Percentiles rank a stretch among this genome's conserved stretches.
phyloP scores from a whole-genome alignment of 2,113 vertebrate genomes.

The Oryzias melastigma region DNA sequence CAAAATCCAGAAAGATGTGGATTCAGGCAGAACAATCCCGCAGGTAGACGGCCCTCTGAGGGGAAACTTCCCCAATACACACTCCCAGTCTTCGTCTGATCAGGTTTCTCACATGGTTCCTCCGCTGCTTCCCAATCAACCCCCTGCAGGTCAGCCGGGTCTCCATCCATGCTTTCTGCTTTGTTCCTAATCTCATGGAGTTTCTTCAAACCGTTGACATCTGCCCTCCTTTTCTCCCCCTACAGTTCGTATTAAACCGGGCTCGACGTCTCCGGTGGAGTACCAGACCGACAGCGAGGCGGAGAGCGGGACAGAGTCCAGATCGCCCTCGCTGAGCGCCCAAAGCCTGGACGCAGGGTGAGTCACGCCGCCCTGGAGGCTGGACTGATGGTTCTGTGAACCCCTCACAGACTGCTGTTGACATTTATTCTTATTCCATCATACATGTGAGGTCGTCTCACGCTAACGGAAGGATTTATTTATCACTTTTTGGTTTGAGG shows the following conservation, averaged over 20 bases:
- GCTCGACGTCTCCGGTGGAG: conserved; percentile 79
- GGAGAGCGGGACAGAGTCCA: conserved; percentile 79
- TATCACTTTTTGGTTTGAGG: too few relatives aligned
- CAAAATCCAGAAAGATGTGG: too few relatives aligned
- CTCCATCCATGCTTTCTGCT: conserved; percentile 1
- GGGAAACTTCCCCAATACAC: too few relatives aligned
- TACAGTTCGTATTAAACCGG: conserved; percentile 79
- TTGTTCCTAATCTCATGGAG: background rate
- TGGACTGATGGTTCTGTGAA: too few relatives aligned
- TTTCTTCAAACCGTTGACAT: conserved; percentile 6
- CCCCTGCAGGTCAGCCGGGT: conserved; percentile 37
- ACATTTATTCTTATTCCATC: too few relatives aligned
- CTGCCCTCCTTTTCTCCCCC: background rate
- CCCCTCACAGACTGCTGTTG: too few relatives aligned
- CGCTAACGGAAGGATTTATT: too few relatives aligned
- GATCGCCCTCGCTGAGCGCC: conserved; percentile 73
- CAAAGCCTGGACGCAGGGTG: conserved; percentile 76
- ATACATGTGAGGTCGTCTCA: too few relatives aligned
- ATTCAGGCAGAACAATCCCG: too few relatives aligned
- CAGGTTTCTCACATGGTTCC: conserved; percentile 11
- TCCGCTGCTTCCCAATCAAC: conserved; percentile 28
- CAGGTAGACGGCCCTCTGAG: too few relatives aligned
- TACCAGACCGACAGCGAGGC: conserved; percentile 80
- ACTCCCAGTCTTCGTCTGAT: too few relatives aligned
- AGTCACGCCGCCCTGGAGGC: conserved; percentile 7